A percentile compares a stretch with the other conserved stretches of the same genome.
phyloP scores from a whole-genome alignment of 2,888 invertebrate species.

The Mesorhabditis belari region DNA sequence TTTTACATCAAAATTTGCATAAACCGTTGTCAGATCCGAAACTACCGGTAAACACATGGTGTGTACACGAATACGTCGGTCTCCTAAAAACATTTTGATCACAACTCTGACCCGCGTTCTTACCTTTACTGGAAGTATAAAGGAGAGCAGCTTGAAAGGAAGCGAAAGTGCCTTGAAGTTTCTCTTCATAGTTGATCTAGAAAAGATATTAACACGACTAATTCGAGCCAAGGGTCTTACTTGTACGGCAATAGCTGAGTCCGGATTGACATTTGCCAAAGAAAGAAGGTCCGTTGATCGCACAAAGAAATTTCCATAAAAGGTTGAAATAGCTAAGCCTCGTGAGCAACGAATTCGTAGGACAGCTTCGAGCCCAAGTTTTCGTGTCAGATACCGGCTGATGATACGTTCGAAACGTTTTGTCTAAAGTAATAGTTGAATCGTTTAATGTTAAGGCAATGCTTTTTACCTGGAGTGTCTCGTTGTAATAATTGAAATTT shows the following conservation, averaged over 20 bases:
- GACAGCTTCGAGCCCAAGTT: slow-evolving; percentile 97
- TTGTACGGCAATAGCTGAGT: slow-evolving; percentile 96
- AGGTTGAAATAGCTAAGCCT: slow-evolving; percentile 88
- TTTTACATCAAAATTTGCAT: slow-evolving; percentile 83
- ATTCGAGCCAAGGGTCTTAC: slow-evolving; percentile 45
- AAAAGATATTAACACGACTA: background rate
- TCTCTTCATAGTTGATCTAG: slow-evolving; percentile 74
- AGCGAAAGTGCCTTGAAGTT: slow-evolving; percentile 74
- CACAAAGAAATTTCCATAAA: slow-evolving; percentile 99
- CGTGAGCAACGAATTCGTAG: slow-evolving; percentile 87
- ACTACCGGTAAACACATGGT: slow-evolving; percentile 88
- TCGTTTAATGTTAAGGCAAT: background rate
- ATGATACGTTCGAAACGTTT: slow-evolving; percentile 72
- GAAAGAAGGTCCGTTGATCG: slow-evolving; percentile 91
- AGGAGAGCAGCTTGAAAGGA: slow-evolving; percentile 96
- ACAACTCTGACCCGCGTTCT: background rate
- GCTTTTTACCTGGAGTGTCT: slow-evolving; percentile 7
- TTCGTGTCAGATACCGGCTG: slow-evolving; percentile 81
- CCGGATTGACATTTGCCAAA: slow-evolving; percentile 92
- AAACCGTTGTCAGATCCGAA: slow-evolving; percentile 74
- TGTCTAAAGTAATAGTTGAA: slow-evolving; percentile 59
- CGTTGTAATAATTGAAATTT: slow-evolving; percentile 61
- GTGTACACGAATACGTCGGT: slow-evolving; percentile 91
- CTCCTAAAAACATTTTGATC: slow-evolving; percentile 70
- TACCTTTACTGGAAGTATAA: slow-evolving; percentile 85